Evolutionary conservation across 2,888 invertebrate genomes (phyloP), one percentile per base, ranked within the genome.

Genomic region (Lacanobia oleracea): DNA sequence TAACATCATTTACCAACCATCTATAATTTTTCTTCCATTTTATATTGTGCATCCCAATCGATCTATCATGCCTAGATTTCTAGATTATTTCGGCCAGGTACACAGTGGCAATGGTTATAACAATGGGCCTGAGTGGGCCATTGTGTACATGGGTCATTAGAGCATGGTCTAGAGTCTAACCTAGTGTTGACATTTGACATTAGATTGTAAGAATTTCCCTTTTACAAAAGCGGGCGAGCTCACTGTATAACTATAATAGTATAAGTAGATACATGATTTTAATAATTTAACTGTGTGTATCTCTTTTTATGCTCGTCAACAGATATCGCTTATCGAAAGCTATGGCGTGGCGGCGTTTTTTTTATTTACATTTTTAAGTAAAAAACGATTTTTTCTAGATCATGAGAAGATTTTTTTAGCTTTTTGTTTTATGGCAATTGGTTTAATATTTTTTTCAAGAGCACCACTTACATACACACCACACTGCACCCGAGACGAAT

Each of bases 141-240:
- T 83, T 78, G 87, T 88, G 86, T 68, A 66, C 50, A 60, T 6
- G 66, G 67, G 79, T 82, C 79, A 57, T 77, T 92, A 91, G 90
- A 91, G 93, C 93, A 93, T 93, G 93, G 80, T 88, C 85, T 91
- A 91, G 89, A 80, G 61, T 82, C 76, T 85, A 85, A 83, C 23
- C 69, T 86, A 86, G 80, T 62, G 62, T 79, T 79, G 68, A 73
- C 48, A 77, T 77, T 81, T 79, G 51, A 73, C 78, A 78, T 81
- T 88, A 88, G 86, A 73, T 59, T 82, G 70, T 73, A 71, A 86
- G 83, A 80, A 81, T 65, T 77, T 80, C 72, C 83, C 78, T 82
- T 33, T 73, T 68, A 66, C 45, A 21, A 82, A 88, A 88, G 94
- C 94, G 94, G 94, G 94, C 94, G 94, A 93, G 94, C 94, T 93